Base-by-base conservation (phyloP, 2,797 vertebrate genomes). In the Lophotriccus pileatus region DNA sequence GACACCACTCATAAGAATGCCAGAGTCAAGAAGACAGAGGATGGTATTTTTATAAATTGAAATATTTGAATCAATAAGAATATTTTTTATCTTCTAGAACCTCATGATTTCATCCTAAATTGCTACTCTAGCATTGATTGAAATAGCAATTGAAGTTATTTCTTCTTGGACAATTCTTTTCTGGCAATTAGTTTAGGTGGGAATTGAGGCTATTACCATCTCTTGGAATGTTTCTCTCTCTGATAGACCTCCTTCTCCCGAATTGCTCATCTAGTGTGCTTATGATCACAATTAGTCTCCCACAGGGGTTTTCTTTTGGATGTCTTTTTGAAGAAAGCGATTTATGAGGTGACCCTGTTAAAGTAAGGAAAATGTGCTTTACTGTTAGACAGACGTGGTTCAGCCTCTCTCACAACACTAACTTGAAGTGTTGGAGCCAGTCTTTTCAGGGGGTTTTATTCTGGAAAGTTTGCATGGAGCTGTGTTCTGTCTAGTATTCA, bases 381-480 rank as follows among this genome's bases (percentile, higher is more conserved):
- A 22, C 32, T 87, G 50, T 27, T 58, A 43, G 44, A 41, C 32
- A 22, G n/a, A 37, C 5, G 10, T 32, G n/a, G 32, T 36, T 86
- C 37, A 74, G 23, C 34, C 39, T 72, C 49, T 89, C 56, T 81
- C 37, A 27, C 16, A 50, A 50, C 10, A 15, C 3, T 37, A 41
- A 46, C 7, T 16, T 0, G 0, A 80, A 66, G 2, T 37, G 17
- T 1, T 66, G 39, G 76, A 83, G 49, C 8, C 39, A 50, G 13
- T 12, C 6, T 86, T 64, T 72, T 50, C 25, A 52, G 43, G 43
- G 52, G 53, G 46, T 90, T 93, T 41, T 84, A 24, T 60, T 84
- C 16, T 6, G 14, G 67, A 14, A 77, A 34, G 12, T 62, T 74
- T 85, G 27, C 39, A 41, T 14, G 46, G 18, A 79, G 30, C 27